phyloP scores from a whole-genome alignment of 2,797 vertebrate species.

The Gymnoscopelus braueri region DNA sequence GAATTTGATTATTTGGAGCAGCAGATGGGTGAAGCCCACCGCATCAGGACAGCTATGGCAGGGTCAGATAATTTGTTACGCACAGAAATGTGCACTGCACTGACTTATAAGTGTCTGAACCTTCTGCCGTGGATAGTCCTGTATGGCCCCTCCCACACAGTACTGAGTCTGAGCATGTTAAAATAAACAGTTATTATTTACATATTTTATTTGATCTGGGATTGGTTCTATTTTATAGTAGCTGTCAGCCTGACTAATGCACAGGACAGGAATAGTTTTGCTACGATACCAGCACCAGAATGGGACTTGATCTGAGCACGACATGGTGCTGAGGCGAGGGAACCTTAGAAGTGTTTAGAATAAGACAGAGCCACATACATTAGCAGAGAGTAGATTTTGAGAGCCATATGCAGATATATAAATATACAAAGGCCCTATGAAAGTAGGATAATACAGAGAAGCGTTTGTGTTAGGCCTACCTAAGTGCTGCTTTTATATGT shows the following conservation, averaged over 20 bases:
- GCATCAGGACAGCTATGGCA: slow-evolving; percentile 14
- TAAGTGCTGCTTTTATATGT: slow-evolving; percentile 3
- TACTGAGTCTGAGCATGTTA: neutral
- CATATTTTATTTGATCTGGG: neutral
- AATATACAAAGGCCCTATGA: neutral
- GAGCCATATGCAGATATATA: neutral
- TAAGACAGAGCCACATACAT: neutral
- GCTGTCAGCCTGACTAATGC: neutral
- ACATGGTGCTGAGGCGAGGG: neutral
- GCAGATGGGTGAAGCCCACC: slow-evolving; percentile 22
- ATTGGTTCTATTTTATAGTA: neutral
- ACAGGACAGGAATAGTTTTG: slow-evolving; percentile 2
- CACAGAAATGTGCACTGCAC: neutral
- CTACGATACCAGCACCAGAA: slow-evolving; percentile 3
- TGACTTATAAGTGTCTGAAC: neutral
- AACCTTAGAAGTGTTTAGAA: slow-evolving; percentile 2
- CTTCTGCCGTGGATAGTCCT: neutral
- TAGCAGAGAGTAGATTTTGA: neutral
- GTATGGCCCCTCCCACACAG: too few relatives aligned
- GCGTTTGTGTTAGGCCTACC: neutral
- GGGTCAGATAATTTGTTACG: neutral
- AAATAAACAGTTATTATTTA: neutral
- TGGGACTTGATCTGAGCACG: neutral
- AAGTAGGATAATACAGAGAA: neutral
- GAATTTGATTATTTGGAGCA: neutral